Conservation (phyloP, 2,113 vertebrate species). For the Monopterus albus region DNA sequence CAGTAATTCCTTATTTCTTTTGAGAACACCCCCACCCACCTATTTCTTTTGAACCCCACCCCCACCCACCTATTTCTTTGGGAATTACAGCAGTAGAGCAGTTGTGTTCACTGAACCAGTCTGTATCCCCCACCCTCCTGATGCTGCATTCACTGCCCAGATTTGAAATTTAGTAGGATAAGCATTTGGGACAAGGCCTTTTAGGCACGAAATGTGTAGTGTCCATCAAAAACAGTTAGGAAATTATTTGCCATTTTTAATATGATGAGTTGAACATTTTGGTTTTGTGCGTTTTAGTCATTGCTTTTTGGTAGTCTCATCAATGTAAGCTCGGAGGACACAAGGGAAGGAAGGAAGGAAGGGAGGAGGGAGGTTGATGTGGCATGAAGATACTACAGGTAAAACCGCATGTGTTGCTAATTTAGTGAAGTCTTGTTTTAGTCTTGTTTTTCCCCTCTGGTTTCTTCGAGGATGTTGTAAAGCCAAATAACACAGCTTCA, state of each 20-base stretch:
- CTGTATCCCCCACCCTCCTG: conserved; percentile 10
- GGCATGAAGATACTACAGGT: background rate
- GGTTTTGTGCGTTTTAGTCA: background rate
- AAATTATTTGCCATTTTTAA: background rate
- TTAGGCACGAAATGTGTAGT: background rate
- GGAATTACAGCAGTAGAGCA: background rate
- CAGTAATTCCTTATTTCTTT: background rate
- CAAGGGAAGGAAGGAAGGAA: conserved; percentile 15
- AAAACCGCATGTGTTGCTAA: background rate
- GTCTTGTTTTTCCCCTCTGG: background rate
- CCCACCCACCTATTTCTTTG: background rate
- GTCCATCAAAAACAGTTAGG: background rate
- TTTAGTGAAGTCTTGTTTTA: conserved; percentile 16
- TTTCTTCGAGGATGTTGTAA: background rate
- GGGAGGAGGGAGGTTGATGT: conserved; percentile 6
- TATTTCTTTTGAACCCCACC: no score
- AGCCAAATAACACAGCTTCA: background rate
- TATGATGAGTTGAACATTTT: background rate
- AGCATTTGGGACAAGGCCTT: no score
- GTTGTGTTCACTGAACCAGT: conserved; percentile 17
- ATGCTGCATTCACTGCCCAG: conserved; percentile 40
- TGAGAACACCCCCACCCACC: no score
- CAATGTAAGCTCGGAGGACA: background rate
- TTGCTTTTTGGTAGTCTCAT: background rate
- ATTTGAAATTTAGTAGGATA: no score